Conservation (phyloP, 2,888 invertebrate genomes). For the Clunio marinus region DNA sequence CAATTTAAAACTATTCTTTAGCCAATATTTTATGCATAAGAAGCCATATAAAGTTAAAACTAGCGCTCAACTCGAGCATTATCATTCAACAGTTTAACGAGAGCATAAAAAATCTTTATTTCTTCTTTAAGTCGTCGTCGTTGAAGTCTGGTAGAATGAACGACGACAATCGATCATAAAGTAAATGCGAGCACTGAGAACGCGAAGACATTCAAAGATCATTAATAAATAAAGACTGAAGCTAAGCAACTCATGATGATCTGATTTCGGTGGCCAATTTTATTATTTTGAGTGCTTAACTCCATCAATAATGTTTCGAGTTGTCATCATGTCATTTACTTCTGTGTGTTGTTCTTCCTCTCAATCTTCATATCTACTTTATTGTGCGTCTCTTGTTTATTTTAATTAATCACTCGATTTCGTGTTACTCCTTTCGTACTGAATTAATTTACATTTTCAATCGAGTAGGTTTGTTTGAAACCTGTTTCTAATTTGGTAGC, state of each 20-base stretch:
- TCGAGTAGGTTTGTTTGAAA: neutral
- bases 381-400: neutral
- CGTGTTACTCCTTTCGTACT: neutral
- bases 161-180: constrained; percentile 4
- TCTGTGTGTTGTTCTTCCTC: neutral
- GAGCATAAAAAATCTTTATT: constrained; percentile 1
- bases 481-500: constrained; percentile 10
- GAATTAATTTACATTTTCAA: constrained; percentile 18
- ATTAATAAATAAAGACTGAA: constrained; percentile 4
- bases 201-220: neutral
- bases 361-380: neutral
- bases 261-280: too few species aligned
- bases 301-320: neutral
- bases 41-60: neutral
- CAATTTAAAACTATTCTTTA: constrained; percentile 1
- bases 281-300: too few species aligned
- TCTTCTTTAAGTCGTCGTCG: neutral
- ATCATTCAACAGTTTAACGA: constrained; percentile 19
- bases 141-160: neutral
- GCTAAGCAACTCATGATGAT: neutral
- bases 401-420: constrained; percentile 12
- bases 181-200: too few species aligned
- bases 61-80: neutral
- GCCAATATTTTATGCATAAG: constrained; percentile 1
- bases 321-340: constrained; percentile 15